These are phyloP conservation scores for Limanda limanda DNA, from an alignment of 2,113 vertebrate genomes.

Conservation along the genomic window DNA sequence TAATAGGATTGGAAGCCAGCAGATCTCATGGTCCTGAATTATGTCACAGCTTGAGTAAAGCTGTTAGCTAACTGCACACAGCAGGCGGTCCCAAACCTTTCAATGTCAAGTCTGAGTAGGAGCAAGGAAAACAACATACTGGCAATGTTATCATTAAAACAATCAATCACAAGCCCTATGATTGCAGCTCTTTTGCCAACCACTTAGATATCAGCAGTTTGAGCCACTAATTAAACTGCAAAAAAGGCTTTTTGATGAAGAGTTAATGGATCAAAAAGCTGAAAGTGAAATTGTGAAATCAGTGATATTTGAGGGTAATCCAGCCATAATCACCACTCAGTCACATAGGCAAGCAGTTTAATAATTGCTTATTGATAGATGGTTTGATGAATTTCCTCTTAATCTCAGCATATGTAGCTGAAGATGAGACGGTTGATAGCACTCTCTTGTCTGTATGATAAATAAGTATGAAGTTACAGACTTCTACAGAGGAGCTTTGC, in stretches of 20 bases:
- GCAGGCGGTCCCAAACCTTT: background rate
- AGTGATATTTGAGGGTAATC: no score
- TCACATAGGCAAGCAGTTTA: no score
- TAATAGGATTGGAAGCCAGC: slow-evolving; percentile 56
- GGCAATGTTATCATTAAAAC: background rate
- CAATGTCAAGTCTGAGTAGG: background rate
- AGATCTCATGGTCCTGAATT: slow-evolving; percentile 26
- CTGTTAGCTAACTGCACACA: slow-evolving; percentile 18
- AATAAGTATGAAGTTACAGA: no score
- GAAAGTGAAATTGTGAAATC: no score
- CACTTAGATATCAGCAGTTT: background rate
- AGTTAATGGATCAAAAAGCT: no score
- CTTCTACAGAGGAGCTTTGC: no score
- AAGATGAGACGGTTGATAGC: no score
- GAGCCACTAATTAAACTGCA: background rate
- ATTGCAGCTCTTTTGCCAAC: background rate
- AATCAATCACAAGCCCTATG: background rate
- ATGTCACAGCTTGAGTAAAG: slow-evolving; percentile 46
- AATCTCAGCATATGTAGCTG: no score
- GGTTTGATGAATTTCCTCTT: no score
- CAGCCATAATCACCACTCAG: no score
- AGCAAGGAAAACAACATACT: background rate
- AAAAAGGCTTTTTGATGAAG: background rate
- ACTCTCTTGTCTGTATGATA: no score
- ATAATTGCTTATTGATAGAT: no score